Percentiles rank a stretch among this genome's conserved stretches.
phyloP scores from a whole-genome alignment of 2,797 vertebrate species.

The Bradypodion pumilum region DNA sequence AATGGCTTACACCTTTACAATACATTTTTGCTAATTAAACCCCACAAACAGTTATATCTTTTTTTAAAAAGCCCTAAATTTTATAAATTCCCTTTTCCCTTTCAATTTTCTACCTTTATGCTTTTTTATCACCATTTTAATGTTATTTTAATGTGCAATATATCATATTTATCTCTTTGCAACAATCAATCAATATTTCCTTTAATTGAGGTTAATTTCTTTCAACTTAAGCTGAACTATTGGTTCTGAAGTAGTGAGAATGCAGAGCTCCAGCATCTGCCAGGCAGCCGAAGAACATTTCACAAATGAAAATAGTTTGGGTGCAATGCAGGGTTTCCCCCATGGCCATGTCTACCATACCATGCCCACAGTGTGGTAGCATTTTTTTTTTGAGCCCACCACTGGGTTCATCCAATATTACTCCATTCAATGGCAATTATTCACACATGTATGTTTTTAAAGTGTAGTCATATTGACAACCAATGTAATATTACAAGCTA shows the following conservation, averaged over 20 bases:
- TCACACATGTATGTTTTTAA: not conserved
- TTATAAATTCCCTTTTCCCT: slow-evolving; percentile 55
- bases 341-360: too few relatives aligned
- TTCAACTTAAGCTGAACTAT: slow-evolving; percentile 73
- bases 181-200: slow-evolving; percentile 73
- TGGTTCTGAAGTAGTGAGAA: slow-evolving; percentile 44
- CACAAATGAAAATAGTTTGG: slow-evolving; percentile 20
- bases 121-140: slow-evolving; percentile 70
- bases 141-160: slow-evolving; percentile 75
- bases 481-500: not conserved
- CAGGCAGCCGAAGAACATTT: slow-evolving; percentile 46
- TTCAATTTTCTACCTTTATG: slow-evolving; percentile 59
- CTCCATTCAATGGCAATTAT: not conserved
- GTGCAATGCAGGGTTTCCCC: too few relatives aligned
- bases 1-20: slow-evolving; percentile 51
- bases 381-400: too few relatives aligned
- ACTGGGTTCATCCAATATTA: not conserved
- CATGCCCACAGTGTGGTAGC: too few relatives aligned
- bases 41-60: slow-evolving; percentile 44
- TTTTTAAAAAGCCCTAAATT: slow-evolving; percentile 52
- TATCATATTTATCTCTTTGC: slow-evolving; percentile 71
- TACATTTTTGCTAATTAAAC: slow-evolving; percentile 58
- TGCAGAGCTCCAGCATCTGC: slow-evolving; percentile 67
- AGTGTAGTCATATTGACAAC: too few relatives aligned
- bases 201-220: slow-evolving; percentile 81